These are phyloP conservation scores for Thereva unica DNA, from an alignment of 2,888 invertebrate species.

Conservation along the genomic window DNA sequence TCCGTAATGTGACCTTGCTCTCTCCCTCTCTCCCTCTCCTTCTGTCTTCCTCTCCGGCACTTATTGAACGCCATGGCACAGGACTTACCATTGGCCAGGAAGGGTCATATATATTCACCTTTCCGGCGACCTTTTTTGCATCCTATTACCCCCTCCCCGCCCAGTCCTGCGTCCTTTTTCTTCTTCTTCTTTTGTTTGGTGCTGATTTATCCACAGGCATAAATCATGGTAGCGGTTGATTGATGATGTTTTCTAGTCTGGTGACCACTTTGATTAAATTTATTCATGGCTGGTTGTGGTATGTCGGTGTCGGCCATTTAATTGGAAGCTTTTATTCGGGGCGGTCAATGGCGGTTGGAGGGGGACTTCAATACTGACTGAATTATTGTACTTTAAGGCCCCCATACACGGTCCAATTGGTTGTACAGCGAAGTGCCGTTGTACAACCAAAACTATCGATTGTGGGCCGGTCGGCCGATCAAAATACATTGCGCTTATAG, in stretches of 20 bases:
- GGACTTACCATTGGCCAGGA: neutral
- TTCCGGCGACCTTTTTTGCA: neutral
- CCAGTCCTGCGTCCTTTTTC: neutral
- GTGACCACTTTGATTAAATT: slow-evolving; percentile 16
- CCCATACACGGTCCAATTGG: no score
- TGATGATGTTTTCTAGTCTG: slow-evolving; percentile 19
- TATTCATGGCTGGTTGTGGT: slow-evolving; percentile 5
- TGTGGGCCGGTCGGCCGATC: no score
- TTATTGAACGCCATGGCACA: neutral
- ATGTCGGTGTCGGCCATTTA: no score
- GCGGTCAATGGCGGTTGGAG: no score
- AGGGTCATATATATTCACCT: neutral
- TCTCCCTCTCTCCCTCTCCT: no score
- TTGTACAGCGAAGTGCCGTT: no score
- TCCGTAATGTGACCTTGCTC: neutral
- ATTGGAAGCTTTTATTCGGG: no score
- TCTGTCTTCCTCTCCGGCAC: neutral
- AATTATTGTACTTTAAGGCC: no score
- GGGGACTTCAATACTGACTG: no score
- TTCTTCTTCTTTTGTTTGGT: no score
- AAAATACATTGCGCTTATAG: no score
- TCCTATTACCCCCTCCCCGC: neutral
- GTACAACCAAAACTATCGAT: no score
- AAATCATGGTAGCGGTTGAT: slow-evolving; percentile 1
- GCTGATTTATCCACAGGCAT: neutral